Evolutionary conservation across 2,888 invertebrate species (phyloP).

Genomic region (Leucophenga montana): DNA sequence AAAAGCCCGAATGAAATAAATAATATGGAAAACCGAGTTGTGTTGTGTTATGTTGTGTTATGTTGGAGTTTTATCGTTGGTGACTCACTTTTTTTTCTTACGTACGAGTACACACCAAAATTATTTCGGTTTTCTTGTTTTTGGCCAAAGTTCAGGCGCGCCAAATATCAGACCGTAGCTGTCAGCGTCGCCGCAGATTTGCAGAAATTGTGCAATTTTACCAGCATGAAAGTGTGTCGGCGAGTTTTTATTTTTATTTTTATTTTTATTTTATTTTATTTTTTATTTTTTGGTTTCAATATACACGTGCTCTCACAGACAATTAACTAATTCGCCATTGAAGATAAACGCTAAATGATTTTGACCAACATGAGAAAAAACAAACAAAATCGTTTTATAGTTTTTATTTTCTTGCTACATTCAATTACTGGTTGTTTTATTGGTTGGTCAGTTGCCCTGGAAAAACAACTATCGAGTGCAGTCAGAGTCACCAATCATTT

Average conservation of each 20-base stretch:
- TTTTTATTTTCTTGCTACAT: too few relatives aligned
- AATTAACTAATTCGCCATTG: conserved; percentile 26
- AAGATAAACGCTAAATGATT: conserved; percentile 41
- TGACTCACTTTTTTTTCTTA: conserved; percentile 30
- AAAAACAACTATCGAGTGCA: too few relatives aligned
- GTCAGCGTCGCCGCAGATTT: conserved; percentile 24
- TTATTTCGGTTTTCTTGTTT: not conserved
- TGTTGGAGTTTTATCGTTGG: conserved; percentile 11
- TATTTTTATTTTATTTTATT: conserved; percentile 9
- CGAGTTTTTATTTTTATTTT: not conserved
- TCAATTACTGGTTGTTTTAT: too few relatives aligned
- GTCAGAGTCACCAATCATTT: conserved; percentile 1
- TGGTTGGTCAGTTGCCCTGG: too few relatives aligned
- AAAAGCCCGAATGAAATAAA: not conserved
- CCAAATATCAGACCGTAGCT: conserved; percentile 19
- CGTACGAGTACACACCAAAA: too few relatives aligned
- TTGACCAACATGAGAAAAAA: not conserved
- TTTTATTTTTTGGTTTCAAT: not conserved
- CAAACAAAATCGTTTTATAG: too few relatives aligned
- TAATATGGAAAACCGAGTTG: conserved; percentile 5
- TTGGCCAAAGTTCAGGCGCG: conserved; percentile 39
- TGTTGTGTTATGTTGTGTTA: too few relatives aligned
- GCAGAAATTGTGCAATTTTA: conserved; percentile 53
- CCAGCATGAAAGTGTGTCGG: conserved; percentile 26
- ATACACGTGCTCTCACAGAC: conserved; percentile 8